Percentiles rank a stretch among this genome's conserved stretches.
phyloP scores from a whole-genome alignment of 2,888 invertebrate genomes.

The Andrena praecox region DNA sequence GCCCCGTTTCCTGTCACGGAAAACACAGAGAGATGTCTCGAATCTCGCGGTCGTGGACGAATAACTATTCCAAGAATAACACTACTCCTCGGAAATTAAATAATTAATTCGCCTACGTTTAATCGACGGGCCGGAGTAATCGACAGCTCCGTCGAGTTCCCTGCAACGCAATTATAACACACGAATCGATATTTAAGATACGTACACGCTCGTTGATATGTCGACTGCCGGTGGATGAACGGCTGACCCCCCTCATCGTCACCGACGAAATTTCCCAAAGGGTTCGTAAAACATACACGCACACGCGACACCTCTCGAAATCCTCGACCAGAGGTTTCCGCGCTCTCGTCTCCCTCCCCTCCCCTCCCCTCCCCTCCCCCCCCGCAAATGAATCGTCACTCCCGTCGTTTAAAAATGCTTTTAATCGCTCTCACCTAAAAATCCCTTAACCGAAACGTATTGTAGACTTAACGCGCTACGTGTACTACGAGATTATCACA shows the following conservation, averaged over 20 bases:
- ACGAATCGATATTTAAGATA: conserved; percentile 52
- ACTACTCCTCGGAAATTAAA: conserved; percentile 34
- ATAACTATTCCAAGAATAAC: not conserved
- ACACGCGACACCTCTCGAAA: conserved; percentile 60
- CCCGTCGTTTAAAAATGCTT: conserved; percentile 46
- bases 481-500: conserved; percentile 84
- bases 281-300: conserved; percentile 23
- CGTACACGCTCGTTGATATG: conserved; percentile 66
- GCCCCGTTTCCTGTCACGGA: conserved; percentile 59
- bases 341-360: conserved; percentile 31
- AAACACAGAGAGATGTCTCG: conserved; percentile 1
- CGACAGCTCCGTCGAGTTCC: conserved; percentile 68
- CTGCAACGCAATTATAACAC: conserved; percentile 62
- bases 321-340: conserved; percentile 51
- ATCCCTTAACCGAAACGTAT: conserved; percentile 70
- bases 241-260: conserved; percentile 6
- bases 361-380: not conserved
- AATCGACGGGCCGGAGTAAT: conserved; percentile 75
- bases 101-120: conserved; percentile 48
- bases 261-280: conserved; percentile 40
- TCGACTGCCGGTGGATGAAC: conserved; percentile 45
- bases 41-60: conserved; percentile 23
- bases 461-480: conserved; percentile 82
- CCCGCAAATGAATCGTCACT: conserved; percentile 21
- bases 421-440: conserved; percentile 64